Evolutionary conservation across 1,140 invertebrate genomes (phyloP).

Genomic region (Drosophila hydei): DNA sequence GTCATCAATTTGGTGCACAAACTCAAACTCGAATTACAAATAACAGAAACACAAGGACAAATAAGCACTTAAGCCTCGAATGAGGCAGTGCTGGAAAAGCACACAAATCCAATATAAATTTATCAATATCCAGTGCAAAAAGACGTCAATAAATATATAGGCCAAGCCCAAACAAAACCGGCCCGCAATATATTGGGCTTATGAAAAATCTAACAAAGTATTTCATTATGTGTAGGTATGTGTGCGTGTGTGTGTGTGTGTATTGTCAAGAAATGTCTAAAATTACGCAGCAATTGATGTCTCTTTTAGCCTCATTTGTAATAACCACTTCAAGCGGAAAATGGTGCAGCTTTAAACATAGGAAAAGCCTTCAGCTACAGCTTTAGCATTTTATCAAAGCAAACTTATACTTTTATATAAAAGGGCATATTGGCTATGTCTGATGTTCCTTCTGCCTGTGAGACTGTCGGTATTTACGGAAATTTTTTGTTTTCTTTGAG

Average conservation of each 20-base stretch:
- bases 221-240: constrained; percentile 36
- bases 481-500: too few relatives aligned
- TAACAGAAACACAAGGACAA: constrained; percentile 60
- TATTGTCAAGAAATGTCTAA: constrained; percentile 57
- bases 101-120: constrained; percentile 74
- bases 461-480: too few relatives aligned
- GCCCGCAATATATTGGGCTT: constrained; percentile 30
- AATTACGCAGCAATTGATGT: constrained; percentile 76
- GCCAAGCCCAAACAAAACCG: not conserved
- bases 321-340: constrained; percentile 60
- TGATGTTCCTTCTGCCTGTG: too few relatives aligned
- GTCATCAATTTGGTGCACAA: constrained; percentile 64
- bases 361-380: constrained; percentile 39
- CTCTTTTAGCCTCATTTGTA: constrained; percentile 53
- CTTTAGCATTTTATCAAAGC: constrained; percentile 52
- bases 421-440: too few relatives aligned
- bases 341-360: constrained; percentile 39
- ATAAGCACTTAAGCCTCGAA: constrained; percentile 67
- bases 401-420: constrained; percentile 24
- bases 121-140: constrained; percentile 71
- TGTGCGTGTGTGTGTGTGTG: constrained; percentile 21
- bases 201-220: constrained; percentile 62
- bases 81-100: constrained; percentile 31
- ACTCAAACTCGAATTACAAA: constrained; percentile 54
- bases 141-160: constrained; percentile 10